Conservation (phyloP, 1,140 invertebrate genomes). For the Papilio glaucus region DNA sequence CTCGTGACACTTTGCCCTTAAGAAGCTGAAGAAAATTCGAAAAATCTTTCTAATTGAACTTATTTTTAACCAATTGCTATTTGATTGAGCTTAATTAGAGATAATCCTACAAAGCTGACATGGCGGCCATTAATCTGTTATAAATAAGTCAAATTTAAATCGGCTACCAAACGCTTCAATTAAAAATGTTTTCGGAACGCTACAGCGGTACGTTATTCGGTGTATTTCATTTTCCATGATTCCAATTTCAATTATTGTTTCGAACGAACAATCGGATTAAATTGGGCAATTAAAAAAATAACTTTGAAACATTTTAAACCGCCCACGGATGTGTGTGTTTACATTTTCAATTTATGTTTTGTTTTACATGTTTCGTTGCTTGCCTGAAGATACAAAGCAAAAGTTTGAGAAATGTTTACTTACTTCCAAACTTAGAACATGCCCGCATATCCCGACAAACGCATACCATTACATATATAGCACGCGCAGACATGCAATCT, state of each 20-base stretch:
- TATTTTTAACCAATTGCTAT: not conserved
- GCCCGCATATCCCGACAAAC: constrained; percentile 10
- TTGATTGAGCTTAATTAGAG: not conserved
- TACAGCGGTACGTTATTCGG: constrained; percentile 1
- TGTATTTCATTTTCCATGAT: constrained; percentile 4
- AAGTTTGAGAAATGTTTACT: constrained; percentile 16
- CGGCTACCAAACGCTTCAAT: not conserved
- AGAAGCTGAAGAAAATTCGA: not conserved
- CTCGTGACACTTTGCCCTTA: not conserved
- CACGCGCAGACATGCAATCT: not conserved
- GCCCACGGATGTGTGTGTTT: not conserved
- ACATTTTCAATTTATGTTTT: not conserved
- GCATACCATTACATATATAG: not conserved
- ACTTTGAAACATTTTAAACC: not conserved
- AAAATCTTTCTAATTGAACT: not conserved
- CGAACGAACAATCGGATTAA: constrained; percentile 16
- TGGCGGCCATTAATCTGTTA: constrained; percentile 9
- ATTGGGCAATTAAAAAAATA: constrained; percentile 3
- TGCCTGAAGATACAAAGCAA: not conserved
- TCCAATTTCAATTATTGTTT: constrained; percentile 23
- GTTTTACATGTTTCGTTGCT: not conserved
- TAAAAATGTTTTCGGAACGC: not conserved
- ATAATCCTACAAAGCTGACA: not conserved
- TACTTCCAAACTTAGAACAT: not conserved
- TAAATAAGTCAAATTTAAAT: constrained; percentile 19